Base-by-base conservation (phyloP, 2,113 vertebrate genomes). In the Neopipo cinnamomea region DNA sequence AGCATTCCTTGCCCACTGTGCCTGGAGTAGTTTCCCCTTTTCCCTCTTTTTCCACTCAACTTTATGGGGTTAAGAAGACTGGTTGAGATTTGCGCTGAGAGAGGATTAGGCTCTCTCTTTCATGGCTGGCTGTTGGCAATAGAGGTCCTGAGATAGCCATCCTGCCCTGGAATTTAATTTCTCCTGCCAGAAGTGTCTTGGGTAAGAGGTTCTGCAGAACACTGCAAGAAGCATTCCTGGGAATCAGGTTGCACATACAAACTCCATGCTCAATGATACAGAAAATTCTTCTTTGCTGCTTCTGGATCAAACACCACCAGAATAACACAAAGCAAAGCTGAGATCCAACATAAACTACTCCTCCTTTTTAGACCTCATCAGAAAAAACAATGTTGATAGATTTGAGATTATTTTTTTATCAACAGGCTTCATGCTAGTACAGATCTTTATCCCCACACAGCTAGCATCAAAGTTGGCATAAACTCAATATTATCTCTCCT, bases 271-370 rank as follows among this genome's bases (percentile, higher is more conserved):
- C 70, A 85, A 1, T 33, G 30, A 81, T 24, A 78, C 6, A 58
- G 59, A 94, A 93, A 89, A 89, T 78, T 84, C 25, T 91, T 71
- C 41, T 87, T 91, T 82, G 87, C 39, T 74, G 35, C 35, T 84
- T 21, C 28, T 63, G 35, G 39, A 75, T 78, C 87, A 87, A 92
- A 71, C 33, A 50, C 11, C 13, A 31, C 39, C 1, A 1, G 23
- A 59, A 21, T 4, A 55, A 62, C 65, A 74, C 15, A 85, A 78
- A 94, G 42, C 56, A 92, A 86, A 93, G 70, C 61, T 85, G 61
- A 89, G 42, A 63, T 55, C 21, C 56, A 85, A 39, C 47, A 77
- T 37, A 73, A 91, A 88, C 59, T 30, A 50, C 23, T 78, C 70
- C 52, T 75, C 39, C 25, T 23, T 92, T 86, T 73, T 31, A 73